Evolutionary conservation across 2,888 invertebrate genomes (phyloP).

Genomic region (Phengaris arion): DNA sequence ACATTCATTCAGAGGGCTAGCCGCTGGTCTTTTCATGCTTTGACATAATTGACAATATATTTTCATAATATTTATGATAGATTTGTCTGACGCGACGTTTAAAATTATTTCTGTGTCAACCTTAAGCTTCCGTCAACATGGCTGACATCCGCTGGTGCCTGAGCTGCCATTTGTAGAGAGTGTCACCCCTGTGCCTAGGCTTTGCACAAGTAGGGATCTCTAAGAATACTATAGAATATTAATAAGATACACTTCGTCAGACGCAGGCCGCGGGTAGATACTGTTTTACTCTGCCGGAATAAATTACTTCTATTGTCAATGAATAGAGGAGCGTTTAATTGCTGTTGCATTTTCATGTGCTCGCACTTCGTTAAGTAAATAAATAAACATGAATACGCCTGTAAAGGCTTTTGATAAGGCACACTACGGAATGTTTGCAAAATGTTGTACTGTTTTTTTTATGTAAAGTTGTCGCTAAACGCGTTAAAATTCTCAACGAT

Average conservation of each 20-base stretch:
- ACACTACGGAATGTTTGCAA: constrained; percentile 26
- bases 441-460: neutral
- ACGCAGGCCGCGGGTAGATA: neutral
- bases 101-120: too few species aligned
- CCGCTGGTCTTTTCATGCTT: too few species aligned
- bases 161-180: too few species aligned
- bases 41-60: too few species aligned
- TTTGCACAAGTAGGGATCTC: too few species aligned
- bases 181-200: too few species aligned
- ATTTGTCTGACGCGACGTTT: too few species aligned
- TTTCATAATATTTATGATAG: too few species aligned
- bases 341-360: constrained; percentile 38
- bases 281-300: neutral
- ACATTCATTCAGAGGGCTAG: too few species aligned
- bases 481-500: too few species aligned
- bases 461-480: neutral
- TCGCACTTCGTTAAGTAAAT: constrained; percentile 34
- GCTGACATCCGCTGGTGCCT: too few species aligned
- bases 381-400: constrained; percentile 34
- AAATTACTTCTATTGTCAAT: constrained; percentile 30
- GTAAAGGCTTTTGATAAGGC: constrained; percentile 33
- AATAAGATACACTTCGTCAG: neutral
- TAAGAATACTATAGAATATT: neutral
- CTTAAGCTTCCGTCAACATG: too few species aligned
- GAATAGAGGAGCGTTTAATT: constrained; percentile 34